phyloP scores from a whole-genome alignment of 2,113 vertebrate genomes.

The Perccottus glenii region DNA sequence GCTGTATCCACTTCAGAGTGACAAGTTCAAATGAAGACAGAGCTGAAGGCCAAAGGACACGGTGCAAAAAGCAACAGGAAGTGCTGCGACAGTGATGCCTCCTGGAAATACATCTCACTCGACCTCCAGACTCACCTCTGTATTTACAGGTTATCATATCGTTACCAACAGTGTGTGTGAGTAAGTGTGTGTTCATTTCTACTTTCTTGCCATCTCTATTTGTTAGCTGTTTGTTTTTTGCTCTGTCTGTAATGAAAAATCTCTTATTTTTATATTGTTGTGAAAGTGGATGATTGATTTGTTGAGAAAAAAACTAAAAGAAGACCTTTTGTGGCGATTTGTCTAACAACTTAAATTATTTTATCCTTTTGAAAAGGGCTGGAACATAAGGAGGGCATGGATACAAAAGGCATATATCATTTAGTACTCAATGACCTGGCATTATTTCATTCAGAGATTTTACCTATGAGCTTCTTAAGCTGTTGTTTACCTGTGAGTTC shows the following conservation, averaged over 20 bases:
- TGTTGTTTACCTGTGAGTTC: conserved; percentile 29
- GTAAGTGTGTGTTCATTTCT: conserved; percentile 39
- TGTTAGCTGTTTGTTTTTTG: conserved; percentile 60
- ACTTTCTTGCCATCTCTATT: conserved; percentile 53
- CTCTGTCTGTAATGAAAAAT: conserved; percentile 63
- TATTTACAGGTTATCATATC: conserved; percentile 55
- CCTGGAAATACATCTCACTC: conserved; percentile 61
- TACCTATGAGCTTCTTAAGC: conserved; percentile 15
- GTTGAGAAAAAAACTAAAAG: conserved; percentile 32
- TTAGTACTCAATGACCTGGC: conserved; percentile 33
- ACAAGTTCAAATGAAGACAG: conserved; percentile 81
- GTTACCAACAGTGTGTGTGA: conserved; percentile 48
- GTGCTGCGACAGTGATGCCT: conserved; percentile 53
- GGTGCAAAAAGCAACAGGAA: conserved; percentile 38
- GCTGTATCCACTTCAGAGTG: conserved; percentile 86
- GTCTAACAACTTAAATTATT: conserved; percentile 50
- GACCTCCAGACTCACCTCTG: conserved; percentile 65
- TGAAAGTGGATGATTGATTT: conserved; percentile 69
- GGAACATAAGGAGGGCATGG: conserved; percentile 68
- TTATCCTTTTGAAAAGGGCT: conserved; percentile 78
- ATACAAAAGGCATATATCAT: conserved; percentile 66
- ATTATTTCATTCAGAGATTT: conserved; percentile 12
- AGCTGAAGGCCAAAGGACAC: conserved; percentile 40
- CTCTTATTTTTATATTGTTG: conserved; percentile 74
- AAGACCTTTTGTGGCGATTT: conserved; percentile 62